Base-by-base conservation (phyloP, 2,888 invertebrate genomes). In the Cephus sareptanus region DNA sequence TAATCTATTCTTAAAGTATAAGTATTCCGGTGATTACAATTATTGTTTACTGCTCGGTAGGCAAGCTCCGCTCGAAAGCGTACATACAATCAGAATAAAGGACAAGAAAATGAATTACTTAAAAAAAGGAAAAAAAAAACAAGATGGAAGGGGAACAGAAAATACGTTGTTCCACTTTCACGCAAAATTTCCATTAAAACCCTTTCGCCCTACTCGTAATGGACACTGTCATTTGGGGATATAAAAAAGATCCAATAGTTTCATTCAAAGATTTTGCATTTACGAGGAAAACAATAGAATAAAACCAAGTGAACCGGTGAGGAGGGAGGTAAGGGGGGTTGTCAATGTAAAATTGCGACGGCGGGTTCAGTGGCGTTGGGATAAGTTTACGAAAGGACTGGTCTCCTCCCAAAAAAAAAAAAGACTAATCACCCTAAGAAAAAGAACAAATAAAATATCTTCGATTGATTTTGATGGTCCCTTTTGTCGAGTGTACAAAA, bases 51-150 rank as follows among this genome's bases (percentile, higher is more conserved):
- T 87, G 86, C 86, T 87, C 82, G 81, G 82, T 86, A 86, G 90
- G 88, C 90, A 89, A 90, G 88, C 88, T 86, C 84, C 84, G 85
- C 86, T 87, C 85, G 80, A 84, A 81, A 87, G 86, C 85, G 86
- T 83, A 88, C 84, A 86, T 87, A 84, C 82, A 87, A 85, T 87
- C 83, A 84, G 84, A 87, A 85, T 84, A 84, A 86, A 84, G 79
- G 84, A 81, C 81, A 83, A 76, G 80, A 83, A 83, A 83, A 83
- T 31, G 33, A 33, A 34, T 31, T 71, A 56, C 56, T 56, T 23
- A 23, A 83, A 82, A 81, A 75, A 33, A 4, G 33, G 80, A 80
- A 83, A 80, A 75, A 56, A 30, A 30, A 35, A 35, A 35, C 12
- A 35, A 71, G 31, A 70, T 69, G 83, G 81, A 83, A 76, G 80